Evolutionary conservation across 2,888 invertebrate species (phyloP).

Genomic region (Mythimna lalbum): DNA sequence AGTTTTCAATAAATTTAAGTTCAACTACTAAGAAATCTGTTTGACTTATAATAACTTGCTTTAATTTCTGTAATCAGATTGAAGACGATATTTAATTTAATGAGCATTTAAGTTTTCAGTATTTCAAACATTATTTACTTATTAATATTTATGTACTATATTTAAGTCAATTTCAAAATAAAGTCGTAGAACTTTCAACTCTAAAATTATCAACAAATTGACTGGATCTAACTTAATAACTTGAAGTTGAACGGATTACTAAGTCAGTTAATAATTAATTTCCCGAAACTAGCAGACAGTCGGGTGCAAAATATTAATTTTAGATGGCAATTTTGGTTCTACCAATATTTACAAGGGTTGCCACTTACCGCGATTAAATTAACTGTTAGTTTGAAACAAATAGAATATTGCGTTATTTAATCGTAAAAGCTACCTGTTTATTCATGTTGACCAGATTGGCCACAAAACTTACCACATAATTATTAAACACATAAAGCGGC

Average conservation of each 20-base stretch:
- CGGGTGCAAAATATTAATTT: slow-evolving; percentile 72
- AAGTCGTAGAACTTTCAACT: slow-evolving; percentile 17
- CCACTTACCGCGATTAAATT: background rate
- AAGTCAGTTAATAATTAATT: slow-evolving; percentile 71
- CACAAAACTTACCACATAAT: background rate
- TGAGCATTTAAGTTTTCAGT: background rate
- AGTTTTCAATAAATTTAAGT: background rate
- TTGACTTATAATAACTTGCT: background rate
- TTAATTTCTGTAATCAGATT: background rate
- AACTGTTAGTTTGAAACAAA: too few relatives aligned
- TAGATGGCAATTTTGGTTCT: slow-evolving; percentile 69
- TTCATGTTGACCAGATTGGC: background rate
- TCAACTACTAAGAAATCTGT: background rate
- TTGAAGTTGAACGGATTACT: slow-evolving; percentile 66
- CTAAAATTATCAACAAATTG: slow-evolving; percentile 46
- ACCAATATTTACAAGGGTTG: slow-evolving; percentile 61
- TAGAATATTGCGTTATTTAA: too few relatives aligned
- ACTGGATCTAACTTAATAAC: slow-evolving; percentile 51
- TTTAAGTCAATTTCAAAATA: slow-evolving; percentile 3
- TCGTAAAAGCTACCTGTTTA: background rate
- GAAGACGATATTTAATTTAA: background rate
- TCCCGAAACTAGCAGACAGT: slow-evolving; percentile 67
- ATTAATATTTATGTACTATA: background rate
- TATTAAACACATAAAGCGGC: too few relatives aligned
- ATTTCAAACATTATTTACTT: background rate